Evolutionary conservation across 1,140 invertebrate genomes (phyloP).

Genomic region (Papilio polytes): DNA sequence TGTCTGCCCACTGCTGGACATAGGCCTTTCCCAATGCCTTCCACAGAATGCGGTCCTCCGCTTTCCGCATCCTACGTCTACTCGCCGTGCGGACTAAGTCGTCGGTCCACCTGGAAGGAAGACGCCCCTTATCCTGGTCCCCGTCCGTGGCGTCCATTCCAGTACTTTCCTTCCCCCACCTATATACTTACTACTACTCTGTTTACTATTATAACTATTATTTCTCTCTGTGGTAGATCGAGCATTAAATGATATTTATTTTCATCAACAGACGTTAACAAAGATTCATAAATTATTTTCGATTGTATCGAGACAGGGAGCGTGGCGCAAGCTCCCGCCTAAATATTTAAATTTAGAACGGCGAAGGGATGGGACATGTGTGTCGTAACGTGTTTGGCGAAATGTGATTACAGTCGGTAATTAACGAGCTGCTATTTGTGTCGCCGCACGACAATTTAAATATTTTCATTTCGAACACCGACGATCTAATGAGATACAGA

Average conservation of each 20-base stretch:
- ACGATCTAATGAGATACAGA: slow-evolving; percentile 31
- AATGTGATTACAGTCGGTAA: slow-evolving; percentile 82
- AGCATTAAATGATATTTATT: slow-evolving; percentile 11
- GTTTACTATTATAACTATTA: not conserved
- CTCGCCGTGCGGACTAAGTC: too few species aligned
- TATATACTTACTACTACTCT: too few species aligned
- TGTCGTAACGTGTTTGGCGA: slow-evolving; percentile 82
- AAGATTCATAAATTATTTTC: slow-evolving; percentile 80
- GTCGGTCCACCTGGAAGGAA: too few species aligned
- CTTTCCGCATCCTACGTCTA: too few species aligned
- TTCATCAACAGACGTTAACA: slow-evolving; percentile 55
- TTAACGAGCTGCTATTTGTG: slow-evolving; percentile 81
- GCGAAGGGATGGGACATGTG: slow-evolving; percentile 83
- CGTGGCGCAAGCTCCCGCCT: slow-evolving; percentile 73
- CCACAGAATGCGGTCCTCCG: too few species aligned
- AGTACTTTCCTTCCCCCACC: too few species aligned
- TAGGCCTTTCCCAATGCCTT: too few species aligned
- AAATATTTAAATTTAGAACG: slow-evolving; percentile 82
- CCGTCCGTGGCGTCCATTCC: too few species aligned
- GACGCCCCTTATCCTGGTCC: too few species aligned
- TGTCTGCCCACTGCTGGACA: too few species aligned
- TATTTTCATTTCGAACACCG: slow-evolving; percentile 60
- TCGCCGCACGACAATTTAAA: slow-evolving; percentile 65
- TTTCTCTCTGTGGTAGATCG: not conserved
- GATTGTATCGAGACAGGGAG: slow-evolving; percentile 75